Evolutionary conservation across 1,140 invertebrate genomes (phyloP), one percentile per base, ranked within the genome.

Genomic region (Lepidurus arcticus): DNA sequence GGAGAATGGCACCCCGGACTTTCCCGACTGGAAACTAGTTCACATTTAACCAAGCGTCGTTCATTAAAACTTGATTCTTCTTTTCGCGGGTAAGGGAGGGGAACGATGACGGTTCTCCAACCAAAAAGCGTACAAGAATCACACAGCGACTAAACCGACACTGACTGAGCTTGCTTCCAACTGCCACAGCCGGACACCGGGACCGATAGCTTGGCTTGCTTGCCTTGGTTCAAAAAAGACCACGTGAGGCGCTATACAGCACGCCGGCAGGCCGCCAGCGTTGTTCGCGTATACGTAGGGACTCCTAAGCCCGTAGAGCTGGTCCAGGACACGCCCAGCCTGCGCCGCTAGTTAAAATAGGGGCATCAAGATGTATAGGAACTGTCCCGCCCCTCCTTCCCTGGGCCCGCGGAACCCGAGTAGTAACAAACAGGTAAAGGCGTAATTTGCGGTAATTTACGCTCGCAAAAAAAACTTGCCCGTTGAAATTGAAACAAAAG

Each of bases 121-220:
- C 34, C 34, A 34, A 34, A 34, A 34, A 34, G 34, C 34, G 34
- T 34, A 34, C 53, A 21, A 21, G 53, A 65, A 65, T 65, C 53
- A 16, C 53, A 65, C 16, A 13, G 53, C 53, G 53, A n/a, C 53
- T 21, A 65, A 16, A 65, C 53, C 53, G 53, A n/a, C 53, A 65
- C 53, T 13, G 21, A 21, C 53, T 65, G 53, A 65, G 53, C 53
- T 65, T 65, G 53, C 21, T 65, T 65, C 53, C 53, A 65, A 65
- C 53, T 65, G 53, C 53, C 53, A 65, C 53, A 65, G 53, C 21
- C 53, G 53, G 53, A 65, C 13, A 16, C 53, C 53, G 53, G 53
- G 53, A 65, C 53, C 53, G 53, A 9, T 7, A 13, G 53, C 21
- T 65, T 65, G n/a, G 53, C 53, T 65, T 13, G 53, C 53, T 21